A percentile compares a stretch with the other conserved stretches of the same genome.
Conservation (phyloP, 2,888 invertebrate species). For the Oligia strigilis region DNA sequence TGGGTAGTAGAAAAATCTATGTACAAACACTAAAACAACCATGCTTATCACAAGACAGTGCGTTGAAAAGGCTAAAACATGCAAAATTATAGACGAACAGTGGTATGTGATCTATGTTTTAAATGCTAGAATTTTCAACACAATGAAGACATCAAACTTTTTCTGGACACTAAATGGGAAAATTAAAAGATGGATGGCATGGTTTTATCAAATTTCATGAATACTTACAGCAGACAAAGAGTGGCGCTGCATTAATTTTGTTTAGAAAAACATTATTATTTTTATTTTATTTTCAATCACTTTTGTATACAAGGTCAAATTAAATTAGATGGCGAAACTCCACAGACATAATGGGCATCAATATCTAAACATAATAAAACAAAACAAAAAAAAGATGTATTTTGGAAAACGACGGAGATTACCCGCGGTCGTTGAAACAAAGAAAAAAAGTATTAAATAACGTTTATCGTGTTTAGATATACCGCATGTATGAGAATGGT, state of each 20-base stretch:
- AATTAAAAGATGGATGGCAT: constrained; percentile 42
- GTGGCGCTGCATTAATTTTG: constrained; percentile 59
- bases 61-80: constrained; percentile 53
- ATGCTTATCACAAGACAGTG: constrained; percentile 62
- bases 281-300: constrained; percentile 1
- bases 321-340: neutral
- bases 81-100: constrained; percentile 42
- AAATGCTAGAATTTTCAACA: constrained; percentile 6
- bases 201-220: constrained; percentile 25
- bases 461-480: too few species aligned
- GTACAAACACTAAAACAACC: constrained; percentile 50
- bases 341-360: neutral
- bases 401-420: neutral
- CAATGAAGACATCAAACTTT: constrained; percentile 46
- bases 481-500: too few species aligned
- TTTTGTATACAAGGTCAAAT: neutral
- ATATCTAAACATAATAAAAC: neutral
- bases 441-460: neutral
- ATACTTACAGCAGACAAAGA: constrained; percentile 58
- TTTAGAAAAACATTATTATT: constrained; percentile 50
- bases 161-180: constrained; percentile 45
- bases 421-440: too few species aligned
- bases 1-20: constrained; percentile 15
- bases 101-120: constrained; percentile 5
- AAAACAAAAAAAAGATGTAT: too few species aligned